phyloP scores from a whole-genome alignment of 1,140 invertebrate genomes.

The Drosophila teissieri region DNA sequence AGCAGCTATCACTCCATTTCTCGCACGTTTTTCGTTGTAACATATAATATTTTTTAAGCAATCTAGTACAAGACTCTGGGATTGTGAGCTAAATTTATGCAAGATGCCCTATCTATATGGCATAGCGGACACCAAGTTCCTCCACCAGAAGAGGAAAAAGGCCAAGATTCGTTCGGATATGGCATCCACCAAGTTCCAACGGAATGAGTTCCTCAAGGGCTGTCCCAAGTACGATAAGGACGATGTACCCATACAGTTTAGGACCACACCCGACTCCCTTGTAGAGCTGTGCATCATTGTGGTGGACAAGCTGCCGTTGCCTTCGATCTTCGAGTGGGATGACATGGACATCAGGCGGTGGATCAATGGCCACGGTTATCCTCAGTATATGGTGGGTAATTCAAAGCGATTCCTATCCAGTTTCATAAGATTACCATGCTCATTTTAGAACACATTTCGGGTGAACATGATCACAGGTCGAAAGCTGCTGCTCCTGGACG shows the following conservation, averaged over 20 bases:
- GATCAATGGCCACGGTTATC: slow-evolving; percentile 64
- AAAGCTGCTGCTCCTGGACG: slow-evolving; percentile 68
- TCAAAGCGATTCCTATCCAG: neutral
- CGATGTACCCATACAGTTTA: slow-evolving; percentile 60
- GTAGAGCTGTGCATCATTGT: slow-evolving; percentile 47
- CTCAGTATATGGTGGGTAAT: slow-evolving; percentile 63
- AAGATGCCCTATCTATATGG: slow-evolving; percentile 68
- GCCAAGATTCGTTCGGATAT: neutral
- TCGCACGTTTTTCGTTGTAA: neutral
- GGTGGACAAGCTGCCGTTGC: slow-evolving; percentile 61
- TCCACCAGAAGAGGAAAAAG: slow-evolving; percentile 7
- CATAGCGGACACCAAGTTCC: slow-evolving; percentile 68
- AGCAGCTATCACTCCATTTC: slow-evolving; percentile 2
- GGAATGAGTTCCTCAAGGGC: slow-evolving; percentile 13
- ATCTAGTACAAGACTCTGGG: neutral
- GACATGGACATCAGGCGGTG: slow-evolving; percentile 58
- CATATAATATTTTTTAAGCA: slow-evolving; percentile 17
- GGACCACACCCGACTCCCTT: slow-evolving; percentile 33
- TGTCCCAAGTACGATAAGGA: slow-evolving; percentile 54
- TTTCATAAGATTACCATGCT: neutral
- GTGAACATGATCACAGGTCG: slow-evolving; percentile 62
- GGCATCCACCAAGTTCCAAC: slow-evolving; percentile 39
- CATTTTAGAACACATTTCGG: slow-evolving; percentile 62
- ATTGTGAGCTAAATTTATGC: slow-evolving; percentile 10
- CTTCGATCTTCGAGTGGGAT: slow-evolving; percentile 61